These are phyloP conservation scores for Saxidomus purpurata DNA, from an alignment of 1,140 invertebrate species.

Conservation along the genomic window DNA sequence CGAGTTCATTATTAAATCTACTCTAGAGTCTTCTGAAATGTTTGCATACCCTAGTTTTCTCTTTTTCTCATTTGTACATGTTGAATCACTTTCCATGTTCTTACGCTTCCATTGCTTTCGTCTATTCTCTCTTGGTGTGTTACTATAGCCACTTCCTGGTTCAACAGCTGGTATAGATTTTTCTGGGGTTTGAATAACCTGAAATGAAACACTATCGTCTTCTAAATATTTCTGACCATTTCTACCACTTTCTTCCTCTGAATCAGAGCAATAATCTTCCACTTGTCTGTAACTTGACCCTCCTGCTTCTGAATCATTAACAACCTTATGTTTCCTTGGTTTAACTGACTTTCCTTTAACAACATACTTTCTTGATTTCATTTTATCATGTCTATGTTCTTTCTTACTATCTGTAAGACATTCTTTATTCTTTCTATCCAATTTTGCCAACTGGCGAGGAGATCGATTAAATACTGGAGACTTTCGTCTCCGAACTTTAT, in stretches of 20 bases:
- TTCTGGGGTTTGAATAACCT: background rate
- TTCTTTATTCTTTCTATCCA: background rate
- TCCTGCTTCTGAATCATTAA: background rate
- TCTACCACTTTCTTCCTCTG: background rate
- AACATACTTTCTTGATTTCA: background rate
- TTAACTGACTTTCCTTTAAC: background rate
- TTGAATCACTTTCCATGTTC: constrained; percentile 1
- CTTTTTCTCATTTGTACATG: constrained; percentile 4
- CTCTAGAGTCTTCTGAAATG: background rate
- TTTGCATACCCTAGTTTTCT: constrained; percentile 2
- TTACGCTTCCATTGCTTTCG: constrained; percentile 60
- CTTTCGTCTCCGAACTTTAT: background rate
- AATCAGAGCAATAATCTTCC: background rate
- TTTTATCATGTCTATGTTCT: too few species aligned
- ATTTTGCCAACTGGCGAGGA: background rate
- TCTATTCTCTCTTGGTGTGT: constrained; percentile 52
- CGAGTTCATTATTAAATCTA: background rate
- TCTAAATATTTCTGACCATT: background rate
- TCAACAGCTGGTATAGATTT: background rate
- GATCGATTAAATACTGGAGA: constrained; percentile 64
- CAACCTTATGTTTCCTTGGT: background rate
- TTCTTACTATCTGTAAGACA: background rate
- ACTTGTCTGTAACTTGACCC: background rate
- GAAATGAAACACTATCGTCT: background rate
- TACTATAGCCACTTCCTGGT: constrained; percentile 50